A percentile compares a stretch with the other conserved stretches of the same genome.
Evolutionary conservation across 2,797 vertebrate species (phyloP).

Genomic region (Staurois parvus): DNA sequence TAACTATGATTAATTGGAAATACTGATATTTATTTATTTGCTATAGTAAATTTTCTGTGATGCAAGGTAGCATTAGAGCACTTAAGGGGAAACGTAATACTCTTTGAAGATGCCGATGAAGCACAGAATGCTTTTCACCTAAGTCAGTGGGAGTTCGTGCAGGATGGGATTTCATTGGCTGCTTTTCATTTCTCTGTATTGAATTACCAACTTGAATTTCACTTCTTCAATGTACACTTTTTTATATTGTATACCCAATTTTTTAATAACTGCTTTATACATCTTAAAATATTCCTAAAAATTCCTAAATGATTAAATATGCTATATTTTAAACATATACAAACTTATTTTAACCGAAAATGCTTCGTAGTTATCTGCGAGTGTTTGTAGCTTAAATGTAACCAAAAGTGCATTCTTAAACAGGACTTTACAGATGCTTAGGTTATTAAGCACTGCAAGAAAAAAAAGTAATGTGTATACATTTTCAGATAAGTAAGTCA

Average conservation of each 20-base stretch:
- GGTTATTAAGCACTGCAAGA: background rate
- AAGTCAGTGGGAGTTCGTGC: conserved; percentile 47
- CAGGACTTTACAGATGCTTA: background rate
- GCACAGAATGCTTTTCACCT: conserved; percentile 31
- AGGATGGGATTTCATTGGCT: conserved; percentile 46
- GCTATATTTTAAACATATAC: too few relatives aligned
- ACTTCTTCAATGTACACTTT: background rate
- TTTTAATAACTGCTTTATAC: background rate
- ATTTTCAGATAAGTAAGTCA: too few relatives aligned
- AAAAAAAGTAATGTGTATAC: too few relatives aligned
- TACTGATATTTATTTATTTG: conserved; percentile 63
- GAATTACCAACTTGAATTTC: conserved; percentile 5
- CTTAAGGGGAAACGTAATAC: conserved; percentile 43
- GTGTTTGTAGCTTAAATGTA: background rate
- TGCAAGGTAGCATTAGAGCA: conserved; percentile 47
- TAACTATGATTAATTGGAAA: conserved; percentile 75
- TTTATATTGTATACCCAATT: background rate
- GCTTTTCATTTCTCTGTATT: conserved; percentile 18
- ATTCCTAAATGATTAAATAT: background rate
- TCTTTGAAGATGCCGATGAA: conserved; percentile 41
- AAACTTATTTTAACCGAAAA: too few relatives aligned
- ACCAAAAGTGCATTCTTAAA: background rate
- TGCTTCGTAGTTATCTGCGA: too few relatives aligned
- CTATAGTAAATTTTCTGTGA: conserved; percentile 58
- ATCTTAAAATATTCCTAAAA: background rate